Conservation (phyloP, 1,140 invertebrate genomes). For the Physella acuta region DNA sequence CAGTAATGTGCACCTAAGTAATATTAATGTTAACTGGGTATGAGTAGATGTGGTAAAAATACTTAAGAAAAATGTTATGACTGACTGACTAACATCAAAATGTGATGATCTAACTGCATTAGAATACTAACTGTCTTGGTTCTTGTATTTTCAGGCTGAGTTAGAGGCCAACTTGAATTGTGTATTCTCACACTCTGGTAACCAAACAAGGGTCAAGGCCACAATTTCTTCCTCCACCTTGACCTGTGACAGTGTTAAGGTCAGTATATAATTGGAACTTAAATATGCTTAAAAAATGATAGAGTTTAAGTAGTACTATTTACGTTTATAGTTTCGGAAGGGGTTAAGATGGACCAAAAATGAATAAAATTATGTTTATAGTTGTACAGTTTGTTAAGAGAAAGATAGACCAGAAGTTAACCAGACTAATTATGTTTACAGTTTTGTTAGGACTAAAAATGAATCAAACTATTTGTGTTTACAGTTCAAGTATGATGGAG, state of each 20-base stretch:
- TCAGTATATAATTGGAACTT: too few species aligned
- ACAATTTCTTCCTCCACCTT: slow-evolving; percentile 36
- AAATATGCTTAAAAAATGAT: too few species aligned
- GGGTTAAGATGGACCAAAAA: too few species aligned
- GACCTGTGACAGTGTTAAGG: slow-evolving; percentile 41
- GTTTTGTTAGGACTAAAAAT: too few species aligned
- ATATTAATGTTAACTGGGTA: too few species aligned
- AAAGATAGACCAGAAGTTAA: background rate
- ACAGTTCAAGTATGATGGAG: slow-evolving; percentile 48
- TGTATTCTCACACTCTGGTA: slow-evolving; percentile 39
- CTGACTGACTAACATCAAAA: slow-evolving; percentile 49
- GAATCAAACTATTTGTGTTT: too few species aligned
- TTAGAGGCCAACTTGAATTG: slow-evolving; percentile 45
- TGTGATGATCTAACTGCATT: slow-evolving; percentile 43
- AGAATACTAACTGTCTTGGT: slow-evolving; percentile 37
- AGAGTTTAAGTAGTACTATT: too few species aligned
- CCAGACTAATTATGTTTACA: background rate
- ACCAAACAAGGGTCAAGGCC: slow-evolving; percentile 30
- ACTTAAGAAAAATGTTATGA: too few species aligned
- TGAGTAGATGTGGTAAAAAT: too few species aligned
- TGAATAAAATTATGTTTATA: background rate
- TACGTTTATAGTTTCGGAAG: too few species aligned
- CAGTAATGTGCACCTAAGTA: too few species aligned
- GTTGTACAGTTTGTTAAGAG: background rate
- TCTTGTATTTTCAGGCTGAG: slow-evolving; percentile 33